These are phyloP conservation scores for Luperina nickerlii DNA, from an alignment of 2,888 invertebrate species.

Conservation along the genomic window DNA sequence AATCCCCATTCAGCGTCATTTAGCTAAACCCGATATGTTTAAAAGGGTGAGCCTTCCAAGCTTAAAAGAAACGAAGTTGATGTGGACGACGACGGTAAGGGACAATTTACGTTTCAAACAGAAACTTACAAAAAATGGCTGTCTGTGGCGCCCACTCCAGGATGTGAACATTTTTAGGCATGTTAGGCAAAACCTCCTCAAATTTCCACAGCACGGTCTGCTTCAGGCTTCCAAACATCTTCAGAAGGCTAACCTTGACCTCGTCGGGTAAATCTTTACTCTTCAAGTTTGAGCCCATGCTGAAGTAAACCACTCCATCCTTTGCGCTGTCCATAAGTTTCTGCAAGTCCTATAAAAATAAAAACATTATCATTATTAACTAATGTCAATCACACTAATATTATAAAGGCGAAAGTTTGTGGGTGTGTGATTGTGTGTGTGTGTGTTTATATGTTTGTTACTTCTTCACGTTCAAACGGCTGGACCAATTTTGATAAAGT, in stretches of 20 bases:
- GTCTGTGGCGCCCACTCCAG: conserved; percentile 84
- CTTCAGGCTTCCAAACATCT: conserved; percentile 81
- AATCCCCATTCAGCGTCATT: no score
- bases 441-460: no score
- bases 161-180: conserved; percentile 83
- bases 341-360: conserved; percentile 77
- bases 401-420: no score
- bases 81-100: not conserved
- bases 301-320: conserved; percentile 87
- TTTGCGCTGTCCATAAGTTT: conserved; percentile 81
- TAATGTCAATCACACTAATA: not conserved
- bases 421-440: no score
- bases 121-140: conserved; percentile 56
- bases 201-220: conserved; percentile 89
- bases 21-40: not conserved
- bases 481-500: no score
- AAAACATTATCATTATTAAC: not conserved
- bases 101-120: not conserved
- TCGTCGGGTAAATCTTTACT: conserved; percentile 78
- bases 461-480: no score
- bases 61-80: not conserved
- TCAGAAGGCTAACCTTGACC: conserved; percentile 74
- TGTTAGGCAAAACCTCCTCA: conserved; percentile 76
- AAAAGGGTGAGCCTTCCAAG: not conserved
- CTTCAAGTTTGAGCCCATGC: conserved; percentile 85